Evolutionary conservation across 2,797 vertebrate genomes (phyloP), one percentile per base, ranked within the genome.

Genomic region (Sciurus vulgaris): DNA sequence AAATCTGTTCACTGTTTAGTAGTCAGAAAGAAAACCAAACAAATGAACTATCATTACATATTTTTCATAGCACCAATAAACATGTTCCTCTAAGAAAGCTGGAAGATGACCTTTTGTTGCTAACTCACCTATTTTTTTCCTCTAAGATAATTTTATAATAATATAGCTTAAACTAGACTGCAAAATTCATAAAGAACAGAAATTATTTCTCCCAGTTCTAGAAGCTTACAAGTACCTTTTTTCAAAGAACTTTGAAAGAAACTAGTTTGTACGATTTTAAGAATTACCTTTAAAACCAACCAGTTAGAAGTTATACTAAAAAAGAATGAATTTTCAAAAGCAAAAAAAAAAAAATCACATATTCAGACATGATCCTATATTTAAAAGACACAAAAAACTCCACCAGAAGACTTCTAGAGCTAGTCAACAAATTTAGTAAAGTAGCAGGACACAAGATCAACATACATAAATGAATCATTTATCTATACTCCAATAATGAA

Each of bases 181-280:
- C 59, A 24, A 61, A 61, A 61, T 61, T 61, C 3, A 61, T 61
- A 61, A 61, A 26, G 24, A 61, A 59, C 56, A 59, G 22, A 59
- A 59, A 59, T 59, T 26, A 59, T 59, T 59, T 59, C 54, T 56
- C 20, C 22, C 24, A 61, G 24, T 61, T 26, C 2, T 61, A 9
- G 59, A 61, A 8, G 59, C 59, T 56, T 22, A 22, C 17, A 17
- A 56, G 28, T 22, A 76, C 15, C 18, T 35, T 88, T 86, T 56
- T 63, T 63, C 63, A 86, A 76, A 67, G 49, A 93, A 18, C 10
- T 85, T 88, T 96, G 49, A 81, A 92, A 89, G 63, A 84, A 65
- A 85, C n/a, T 84, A 24, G 72, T 86, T 87, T 74, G 77, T 38
- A 95, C n/a, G 41, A 86, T 70, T 92, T 89, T 65, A 41, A 84